phyloP scores from a whole-genome alignment of 2,113 vertebrate genomes.

The Speoplatyrhinus poulsoni region DNA sequence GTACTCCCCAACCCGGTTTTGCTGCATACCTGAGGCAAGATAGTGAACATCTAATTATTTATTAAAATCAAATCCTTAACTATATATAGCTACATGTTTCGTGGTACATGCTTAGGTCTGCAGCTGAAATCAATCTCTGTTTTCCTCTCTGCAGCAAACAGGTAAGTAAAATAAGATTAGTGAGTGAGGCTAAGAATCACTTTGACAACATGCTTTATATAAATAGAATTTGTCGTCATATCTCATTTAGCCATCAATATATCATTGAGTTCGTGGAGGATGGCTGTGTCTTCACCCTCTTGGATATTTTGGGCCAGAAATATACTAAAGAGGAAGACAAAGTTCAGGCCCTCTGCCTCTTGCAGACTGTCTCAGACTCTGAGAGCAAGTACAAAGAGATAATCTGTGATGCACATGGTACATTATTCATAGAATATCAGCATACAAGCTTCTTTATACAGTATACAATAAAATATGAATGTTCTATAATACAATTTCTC shows the following conservation, averaged over 20 bases:
- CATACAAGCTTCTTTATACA: neutral
- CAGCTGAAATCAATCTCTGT: conserved; percentile 80
- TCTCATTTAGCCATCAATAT: conserved; percentile 77
- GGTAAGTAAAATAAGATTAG: conserved; percentile 70
- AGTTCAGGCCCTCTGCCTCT: conserved; percentile 76
- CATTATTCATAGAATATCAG: neutral
- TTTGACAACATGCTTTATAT: neutral
- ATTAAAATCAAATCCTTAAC: conserved; percentile 63
- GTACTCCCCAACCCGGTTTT: neutral
- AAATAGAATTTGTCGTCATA: neutral
- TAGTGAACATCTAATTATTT: neutral
- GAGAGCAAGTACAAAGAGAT: conserved; percentile 86
- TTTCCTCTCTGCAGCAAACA: conserved; percentile 82
- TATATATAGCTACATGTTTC: conserved; percentile 77
- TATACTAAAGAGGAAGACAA: conserved; percentile 78
- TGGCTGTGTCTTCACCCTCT: conserved; percentile 78
- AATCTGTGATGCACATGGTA: conserved; percentile 85
- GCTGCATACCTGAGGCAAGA: neutral
- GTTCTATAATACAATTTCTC: neutral
- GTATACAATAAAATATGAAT: no score
- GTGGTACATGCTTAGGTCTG: conserved; percentile 72
- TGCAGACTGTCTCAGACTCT: conserved; percentile 73
- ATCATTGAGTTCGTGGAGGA: conserved; percentile 84
- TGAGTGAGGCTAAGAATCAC: neutral
- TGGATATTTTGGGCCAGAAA: conserved; percentile 81